These are phyloP conservation scores for Parnassius orleans DNA, from an alignment of 2,888 invertebrate species.

Conservation along the genomic window DNA sequence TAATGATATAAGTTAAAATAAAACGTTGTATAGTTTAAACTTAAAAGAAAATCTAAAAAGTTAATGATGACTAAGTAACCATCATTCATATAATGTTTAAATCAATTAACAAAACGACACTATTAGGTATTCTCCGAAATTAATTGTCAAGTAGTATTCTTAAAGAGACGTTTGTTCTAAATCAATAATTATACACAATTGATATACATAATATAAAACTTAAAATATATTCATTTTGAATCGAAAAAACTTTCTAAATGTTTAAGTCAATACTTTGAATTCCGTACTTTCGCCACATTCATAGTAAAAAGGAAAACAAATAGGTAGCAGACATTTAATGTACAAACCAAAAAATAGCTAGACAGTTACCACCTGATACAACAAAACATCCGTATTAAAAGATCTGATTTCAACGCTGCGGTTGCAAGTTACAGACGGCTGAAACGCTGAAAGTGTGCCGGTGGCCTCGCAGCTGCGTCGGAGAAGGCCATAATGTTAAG, in stretches of 20 bases:
- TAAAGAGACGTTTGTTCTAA: neutral
- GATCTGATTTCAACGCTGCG: constrained; percentile 7
- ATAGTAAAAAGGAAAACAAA: constrained; percentile 1
- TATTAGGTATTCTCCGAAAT: too few species aligned
- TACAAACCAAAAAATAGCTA: constrained; percentile 5
- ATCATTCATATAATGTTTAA: too few species aligned
- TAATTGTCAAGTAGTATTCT: neutral
- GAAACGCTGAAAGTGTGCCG: constrained; percentile 20
- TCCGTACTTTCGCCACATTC: constrained; percentile 3
- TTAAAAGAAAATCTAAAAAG: too few species aligned
- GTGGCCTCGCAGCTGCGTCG: constrained; percentile 4
- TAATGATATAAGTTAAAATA: too few species aligned
- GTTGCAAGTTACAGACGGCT: constrained; percentile 1
- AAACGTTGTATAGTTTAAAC: too few species aligned
- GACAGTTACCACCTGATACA: constrained; percentile 5
- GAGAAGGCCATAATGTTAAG: neutral
- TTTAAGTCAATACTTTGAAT: too few species aligned
- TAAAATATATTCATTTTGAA: too few species aligned
- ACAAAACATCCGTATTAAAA: constrained; percentile 2
- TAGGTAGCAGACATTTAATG: constrained; percentile 5
- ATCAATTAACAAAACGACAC: too few species aligned
- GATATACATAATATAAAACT: too few species aligned
- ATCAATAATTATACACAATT: neutral
- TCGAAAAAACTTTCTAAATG: too few species aligned
- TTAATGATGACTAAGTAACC: too few species aligned